Evolutionary conservation across 2,113 vertebrate genomes (phyloP), one percentile per base, ranked within the genome.

Genomic region (Gorilla gorilla): DNA sequence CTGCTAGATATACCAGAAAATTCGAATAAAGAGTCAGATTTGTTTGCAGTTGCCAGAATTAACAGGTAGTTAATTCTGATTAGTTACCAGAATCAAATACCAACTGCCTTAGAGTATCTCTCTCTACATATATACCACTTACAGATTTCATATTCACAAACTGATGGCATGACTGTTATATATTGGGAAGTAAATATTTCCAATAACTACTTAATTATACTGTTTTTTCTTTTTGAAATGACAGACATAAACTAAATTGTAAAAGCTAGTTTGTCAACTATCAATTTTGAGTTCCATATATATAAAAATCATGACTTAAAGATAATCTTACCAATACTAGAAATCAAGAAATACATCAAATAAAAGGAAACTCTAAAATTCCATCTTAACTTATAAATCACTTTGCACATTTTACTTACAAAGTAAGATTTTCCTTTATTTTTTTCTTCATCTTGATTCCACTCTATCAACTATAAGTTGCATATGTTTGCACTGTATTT

Each of bases 391-490:
- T 73, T 89, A 90, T 55, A 70, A 94, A 82, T 90, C 70, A 89
- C 6, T 66, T 75, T 14, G 81, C 18, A 94, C 38, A 91, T 81
- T 93, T 96, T 79, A 89, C 78, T 97, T 95, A 93, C 32, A 93
- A 93, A 94, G 40, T 70, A 89, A 82, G 25, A 88, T 61, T 94
- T 95, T 57, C 18, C 18, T 23, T 81, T 73, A 48, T 45, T 75
- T 66, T 30, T 32, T 90, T 43, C 64, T 94, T 88, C 55, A 72
- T 90, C 84, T 73, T 73, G 22, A 64, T 64, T 64, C 12, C 61
- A 93, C 20, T 80, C 83, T 27, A 90, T 52, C 45, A 94, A 89
- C 64, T 75, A 48, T 35, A 22, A 82, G 32, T 9, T 89, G 32
- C 48, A 83, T 43, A 75, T 32, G 87, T 94, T 45, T 93, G 35